Evolutionary conservation across 2,888 invertebrate genomes (phyloP).

Genomic region (Noctua pronuba): DNA sequence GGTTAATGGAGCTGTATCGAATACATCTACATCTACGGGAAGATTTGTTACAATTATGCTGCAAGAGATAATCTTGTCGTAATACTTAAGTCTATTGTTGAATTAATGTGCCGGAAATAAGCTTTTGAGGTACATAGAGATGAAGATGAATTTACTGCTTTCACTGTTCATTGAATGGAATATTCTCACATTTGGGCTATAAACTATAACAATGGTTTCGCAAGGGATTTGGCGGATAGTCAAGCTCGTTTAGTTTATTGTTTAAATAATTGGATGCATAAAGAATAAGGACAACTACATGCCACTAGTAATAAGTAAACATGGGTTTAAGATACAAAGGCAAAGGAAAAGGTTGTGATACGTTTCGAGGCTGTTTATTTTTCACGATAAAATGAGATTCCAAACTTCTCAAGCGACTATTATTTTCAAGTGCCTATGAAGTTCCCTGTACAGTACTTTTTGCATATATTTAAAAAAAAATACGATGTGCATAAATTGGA

Average conservation of each 20-base stretch:
- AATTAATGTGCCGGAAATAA: constrained; percentile 31
- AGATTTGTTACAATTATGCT: constrained; percentile 12
- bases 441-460: neutral
- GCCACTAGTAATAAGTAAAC: neutral
- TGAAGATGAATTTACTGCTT: constrained; percentile 11
- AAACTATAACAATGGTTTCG: constrained; percentile 39
- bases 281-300: neutral
- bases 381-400: neutral
- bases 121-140: constrained; percentile 1
- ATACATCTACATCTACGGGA: neutral
- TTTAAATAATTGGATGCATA: constrained; percentile 47
- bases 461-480: neutral
- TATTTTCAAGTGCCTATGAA: neutral
- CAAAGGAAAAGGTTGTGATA: neutral
- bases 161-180: constrained; percentile 40
- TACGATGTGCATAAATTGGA: too few species aligned
- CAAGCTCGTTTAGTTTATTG: constrained; percentile 28
- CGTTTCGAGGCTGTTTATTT: neutral
- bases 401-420: neutral
- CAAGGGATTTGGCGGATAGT: constrained; percentile 25
- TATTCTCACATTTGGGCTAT: constrained; percentile 40
- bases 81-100: constrained; percentile 1
- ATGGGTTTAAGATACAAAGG: neutral
- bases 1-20: constrained; percentile 19
- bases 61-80: constrained; percentile 12